phyloP scores from a whole-genome alignment of 2,888 invertebrate genomes.

The Leptinotarsa rubiginosa region DNA sequence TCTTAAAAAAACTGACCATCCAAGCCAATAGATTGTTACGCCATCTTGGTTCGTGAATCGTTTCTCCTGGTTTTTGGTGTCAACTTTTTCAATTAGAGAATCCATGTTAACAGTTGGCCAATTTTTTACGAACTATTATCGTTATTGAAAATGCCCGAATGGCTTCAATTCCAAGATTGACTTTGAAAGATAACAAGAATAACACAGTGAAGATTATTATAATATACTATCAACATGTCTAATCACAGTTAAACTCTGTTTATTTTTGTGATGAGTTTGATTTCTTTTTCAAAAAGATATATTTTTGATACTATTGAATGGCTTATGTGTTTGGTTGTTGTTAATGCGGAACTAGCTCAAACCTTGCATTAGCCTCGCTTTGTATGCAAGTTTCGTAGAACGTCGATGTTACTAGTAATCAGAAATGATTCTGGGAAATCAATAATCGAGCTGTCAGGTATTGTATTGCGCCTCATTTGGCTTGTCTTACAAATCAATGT shows the following conservation, averaged over 20 bases:
- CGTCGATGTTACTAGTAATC: conserved; percentile 12
- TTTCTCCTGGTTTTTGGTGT: no score
- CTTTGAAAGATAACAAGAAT: neutral
- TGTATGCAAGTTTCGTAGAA: neutral
- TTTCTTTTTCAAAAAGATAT: conserved; percentile 65
- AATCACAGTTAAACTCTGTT: conserved; percentile 28
- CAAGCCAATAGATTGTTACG: no score
- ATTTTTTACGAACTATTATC: neutral
- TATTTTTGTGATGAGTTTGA: conserved; percentile 11
- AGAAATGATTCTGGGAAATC: neutral
- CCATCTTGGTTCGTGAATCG: no score
- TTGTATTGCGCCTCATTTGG: neutral
- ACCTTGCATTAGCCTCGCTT: neutral
- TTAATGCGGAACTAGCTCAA: neutral
- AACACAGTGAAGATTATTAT: neutral
- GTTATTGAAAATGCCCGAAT: neutral
- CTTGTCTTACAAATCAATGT: neutral
- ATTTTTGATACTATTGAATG: conserved; percentile 72
- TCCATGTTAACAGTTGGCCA: neutral
- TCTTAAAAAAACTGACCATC: no score
- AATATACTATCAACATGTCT: conserved; percentile 16
- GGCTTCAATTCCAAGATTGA: neutral
- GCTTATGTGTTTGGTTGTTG: conserved; percentile 38
- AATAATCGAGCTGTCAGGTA: conserved; percentile 4
- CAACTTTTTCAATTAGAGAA: no score